These are phyloP conservation scores for Hylaeus volcanicus DNA, from an alignment of 1,140 invertebrate genomes.

Conservation along the genomic window DNA sequence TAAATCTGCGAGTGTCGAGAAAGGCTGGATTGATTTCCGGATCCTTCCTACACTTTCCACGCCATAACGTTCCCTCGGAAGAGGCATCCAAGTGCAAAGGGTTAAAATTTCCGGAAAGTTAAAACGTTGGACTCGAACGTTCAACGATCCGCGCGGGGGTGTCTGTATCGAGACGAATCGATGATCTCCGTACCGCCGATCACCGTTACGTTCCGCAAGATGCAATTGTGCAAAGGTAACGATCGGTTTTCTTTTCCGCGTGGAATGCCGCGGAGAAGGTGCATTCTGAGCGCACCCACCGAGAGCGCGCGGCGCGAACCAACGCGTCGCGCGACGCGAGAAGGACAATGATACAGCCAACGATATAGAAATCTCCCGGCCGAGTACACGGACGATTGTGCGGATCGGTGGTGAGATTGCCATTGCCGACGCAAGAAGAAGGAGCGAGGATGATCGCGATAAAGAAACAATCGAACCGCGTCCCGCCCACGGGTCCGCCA, in stretches of 20 bases:
- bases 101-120: too few relatives aligned
- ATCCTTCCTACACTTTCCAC: too few relatives aligned
- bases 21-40: too few relatives aligned
- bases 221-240: slow-evolving; percentile 75
- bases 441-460: slow-evolving; percentile 73
- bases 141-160: slow-evolving; percentile 45
- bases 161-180: slow-evolving; percentile 62
- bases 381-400: slow-evolving; percentile 50
- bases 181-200: slow-evolving; percentile 68
- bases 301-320: slow-evolving; percentile 31
- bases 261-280: slow-evolving; percentile 72
- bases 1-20: too few relatives aligned
- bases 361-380: slow-evolving; percentile 44
- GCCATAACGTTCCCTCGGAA: too few relatives aligned
- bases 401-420: slow-evolving; percentile 63
- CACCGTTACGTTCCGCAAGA: slow-evolving; percentile 63
- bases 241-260: slow-evolving; percentile 71
- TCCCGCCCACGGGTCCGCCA: slow-evolving; percentile 69
- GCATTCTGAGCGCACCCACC: slow-evolving; percentile 75
- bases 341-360: slow-evolving; percentile 43
- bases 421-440: slow-evolving; percentile 56
- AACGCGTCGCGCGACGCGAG: slow-evolving; percentile 42
- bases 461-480: slow-evolving; percentile 76
- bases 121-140: background rate
- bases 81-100: too few relatives aligned